Percentiles rank a stretch among this genome's conserved stretches.
Conservation (phyloP, 2,888 invertebrate genomes). For the Campaea margaritaria region DNA sequence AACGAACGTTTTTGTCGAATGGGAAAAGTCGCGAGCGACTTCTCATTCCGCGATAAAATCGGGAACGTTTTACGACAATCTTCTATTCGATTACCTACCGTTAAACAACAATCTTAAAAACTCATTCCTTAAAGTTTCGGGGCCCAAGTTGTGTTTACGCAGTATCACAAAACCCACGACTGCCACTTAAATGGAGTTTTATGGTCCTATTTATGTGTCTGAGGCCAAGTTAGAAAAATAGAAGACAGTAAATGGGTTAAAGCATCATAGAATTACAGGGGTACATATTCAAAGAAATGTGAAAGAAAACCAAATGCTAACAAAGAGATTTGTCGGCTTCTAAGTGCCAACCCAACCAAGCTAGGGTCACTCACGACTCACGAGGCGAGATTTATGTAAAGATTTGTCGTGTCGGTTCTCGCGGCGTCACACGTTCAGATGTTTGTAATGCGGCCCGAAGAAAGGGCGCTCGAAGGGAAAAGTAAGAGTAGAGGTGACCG, state of each 20-base stretch:
- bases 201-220: conserved; percentile 12
- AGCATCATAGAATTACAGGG: not conserved
- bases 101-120: conserved; percentile 81
- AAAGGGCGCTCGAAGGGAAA: conserved; percentile 43
- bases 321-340: conserved; percentile 30
- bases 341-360: conserved; percentile 16
- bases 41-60: conserved; percentile 84
- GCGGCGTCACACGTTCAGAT: conserved; percentile 61
- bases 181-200: conserved; percentile 21
- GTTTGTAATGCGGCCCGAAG: conserved; percentile 64
- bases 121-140: conserved; percentile 59
- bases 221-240: conserved; percentile 8
- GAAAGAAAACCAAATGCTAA: conserved; percentile 4
- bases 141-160: conserved; percentile 46
- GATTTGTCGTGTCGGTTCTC: conserved; percentile 53
- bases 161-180: conserved; percentile 23
- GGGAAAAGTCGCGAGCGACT: conserved; percentile 83
- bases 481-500: conserved; percentile 58
- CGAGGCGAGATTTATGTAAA: conserved; percentile 55
- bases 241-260: conserved; percentile 5
- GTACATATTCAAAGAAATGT: conserved; percentile 5
- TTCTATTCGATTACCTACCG: conserved; percentile 82
- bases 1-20: conserved; percentile 83
- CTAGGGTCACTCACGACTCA: conserved; percentile 29
- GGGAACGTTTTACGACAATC: conserved; percentile 84